These are phyloP conservation scores for Alexandromys fortis DNA, from an alignment of 2,113 vertebrate species.

Conservation along the genomic window DNA sequence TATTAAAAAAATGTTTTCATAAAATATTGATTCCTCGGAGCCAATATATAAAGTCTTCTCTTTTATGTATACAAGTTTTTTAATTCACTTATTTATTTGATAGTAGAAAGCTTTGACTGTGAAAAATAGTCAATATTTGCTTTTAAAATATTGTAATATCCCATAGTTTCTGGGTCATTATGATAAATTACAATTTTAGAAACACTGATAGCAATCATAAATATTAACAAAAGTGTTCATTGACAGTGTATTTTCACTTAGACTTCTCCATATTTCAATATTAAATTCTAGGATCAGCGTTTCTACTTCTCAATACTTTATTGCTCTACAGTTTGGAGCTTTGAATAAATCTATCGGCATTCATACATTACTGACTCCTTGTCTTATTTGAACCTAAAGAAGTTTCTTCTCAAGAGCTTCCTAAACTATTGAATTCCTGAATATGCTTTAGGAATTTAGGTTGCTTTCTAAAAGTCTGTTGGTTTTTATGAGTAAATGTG, in stretches of 20 bases:
- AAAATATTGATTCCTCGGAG: neutral
- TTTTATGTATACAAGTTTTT: neutral
- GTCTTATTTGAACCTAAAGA: neutral
- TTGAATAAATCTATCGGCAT: neutral
- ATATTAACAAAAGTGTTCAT: neutral
- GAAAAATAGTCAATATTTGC: neutral
- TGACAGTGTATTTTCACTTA: neutral
- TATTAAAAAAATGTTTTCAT: accelerated
- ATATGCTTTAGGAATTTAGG: neutral
- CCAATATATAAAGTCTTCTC: neutral
- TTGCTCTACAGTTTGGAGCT: neutral
- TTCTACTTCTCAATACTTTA: neutral
- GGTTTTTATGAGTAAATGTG: neutral
- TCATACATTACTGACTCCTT: neutral
- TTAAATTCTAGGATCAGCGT: neutral
- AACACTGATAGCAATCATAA: neutral
- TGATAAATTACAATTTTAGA: neutral
- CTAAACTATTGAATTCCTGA: neutral
- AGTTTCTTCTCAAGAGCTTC: neutral
- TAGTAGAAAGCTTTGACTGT: neutral
- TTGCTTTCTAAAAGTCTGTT: neutral
- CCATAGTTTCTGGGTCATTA: neutral
- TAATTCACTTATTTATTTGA: neutral
- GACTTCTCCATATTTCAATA: neutral
- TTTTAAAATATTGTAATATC: neutral